A percentile compares a stretch with the other conserved stretches of the same genome.
phyloP scores from a whole-genome alignment of 23 tunicate species.

The Trididemnum nubilum region DNA sequence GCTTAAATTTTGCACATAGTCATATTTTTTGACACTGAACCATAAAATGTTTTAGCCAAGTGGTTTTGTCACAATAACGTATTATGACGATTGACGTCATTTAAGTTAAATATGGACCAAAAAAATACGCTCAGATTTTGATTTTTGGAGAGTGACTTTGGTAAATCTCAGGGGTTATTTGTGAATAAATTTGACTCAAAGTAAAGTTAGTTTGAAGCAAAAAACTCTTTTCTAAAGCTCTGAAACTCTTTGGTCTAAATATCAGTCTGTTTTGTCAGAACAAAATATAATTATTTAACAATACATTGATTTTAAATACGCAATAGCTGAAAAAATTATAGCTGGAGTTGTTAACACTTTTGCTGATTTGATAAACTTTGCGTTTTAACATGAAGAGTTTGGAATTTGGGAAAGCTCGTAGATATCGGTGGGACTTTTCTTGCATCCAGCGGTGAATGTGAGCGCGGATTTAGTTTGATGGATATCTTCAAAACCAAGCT shows the following conservation, averaged over 20 bases:
- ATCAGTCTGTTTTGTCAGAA: background rate
- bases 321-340: background rate
- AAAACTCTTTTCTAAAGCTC: too few relatives aligned
- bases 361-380: background rate
- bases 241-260: background rate
- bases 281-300: background rate
- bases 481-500: background rate
- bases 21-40: too few relatives aligned
- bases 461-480: constrained; percentile 1
- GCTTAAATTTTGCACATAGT: too few relatives aligned
- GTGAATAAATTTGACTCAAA: too few relatives aligned
- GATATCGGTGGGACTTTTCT: constrained; percentile 1
- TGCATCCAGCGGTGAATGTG: constrained; percentile 2
- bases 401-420: background rate
- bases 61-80: too few relatives aligned
- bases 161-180: too few relatives aligned
- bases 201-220: too few relatives aligned
- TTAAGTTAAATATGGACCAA: too few relatives aligned
- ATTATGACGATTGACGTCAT: too few relatives aligned
- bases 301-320: background rate
- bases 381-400: background rate
- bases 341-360: constrained; percentile 1
- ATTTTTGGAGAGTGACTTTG: too few relatives aligned
- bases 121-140: too few relatives aligned
- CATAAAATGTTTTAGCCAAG: too few relatives aligned